These are phyloP conservation scores for Epinephelus cyanopodus DNA, from an alignment of 2,113 vertebrate genomes.

Conservation along the genomic window DNA sequence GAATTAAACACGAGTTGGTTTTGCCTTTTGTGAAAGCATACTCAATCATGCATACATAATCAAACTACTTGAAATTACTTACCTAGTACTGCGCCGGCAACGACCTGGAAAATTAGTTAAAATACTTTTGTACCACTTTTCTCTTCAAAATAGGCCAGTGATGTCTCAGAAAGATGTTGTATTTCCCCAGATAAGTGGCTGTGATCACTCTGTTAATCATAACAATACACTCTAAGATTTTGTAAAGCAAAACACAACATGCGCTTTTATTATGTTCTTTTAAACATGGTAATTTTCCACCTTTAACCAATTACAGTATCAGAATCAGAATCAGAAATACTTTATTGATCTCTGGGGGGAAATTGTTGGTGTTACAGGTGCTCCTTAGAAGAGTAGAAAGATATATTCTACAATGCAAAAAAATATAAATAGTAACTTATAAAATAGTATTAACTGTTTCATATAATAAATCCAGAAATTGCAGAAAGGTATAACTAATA, in stretches of 20 bases:
- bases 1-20: background rate
- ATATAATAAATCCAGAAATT: background rate
- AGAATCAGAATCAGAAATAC: no score
- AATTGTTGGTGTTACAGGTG: no score
- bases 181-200: background rate
- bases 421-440: no score
- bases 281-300: background rate
- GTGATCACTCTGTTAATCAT: background rate
- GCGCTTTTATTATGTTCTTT: background rate
- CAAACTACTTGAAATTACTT: background rate
- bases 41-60: background rate
- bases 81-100: background rate
- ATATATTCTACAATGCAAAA: no score
- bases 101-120: background rate
- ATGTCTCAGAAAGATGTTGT: background rate
- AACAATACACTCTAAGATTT: background rate
- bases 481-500: background rate
- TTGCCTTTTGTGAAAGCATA: conserved; percentile 5
- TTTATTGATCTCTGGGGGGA: no score
- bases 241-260: background rate
- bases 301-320: background rate
- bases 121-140: background rate
- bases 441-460: background rate
- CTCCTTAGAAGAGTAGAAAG: no score
- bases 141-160: background rate